Evolutionary conservation across 2,797 vertebrate genomes (phyloP).

Genomic region (Hydrocynus forskahlii): DNA sequence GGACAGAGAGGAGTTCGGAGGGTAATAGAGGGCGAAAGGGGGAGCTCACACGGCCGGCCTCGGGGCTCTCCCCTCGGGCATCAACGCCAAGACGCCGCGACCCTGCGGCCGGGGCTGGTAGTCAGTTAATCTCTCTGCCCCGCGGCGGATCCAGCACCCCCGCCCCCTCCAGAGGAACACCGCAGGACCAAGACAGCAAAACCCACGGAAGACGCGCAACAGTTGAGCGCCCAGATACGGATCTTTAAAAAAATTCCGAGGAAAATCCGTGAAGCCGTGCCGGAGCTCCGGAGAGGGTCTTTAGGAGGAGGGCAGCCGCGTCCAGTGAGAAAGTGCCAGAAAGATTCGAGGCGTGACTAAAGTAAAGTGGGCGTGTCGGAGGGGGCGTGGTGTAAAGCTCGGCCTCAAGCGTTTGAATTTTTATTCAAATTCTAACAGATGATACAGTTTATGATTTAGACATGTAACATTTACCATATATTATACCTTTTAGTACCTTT

Average conservation of each 20-base stretch:
- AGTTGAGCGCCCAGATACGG: background rate
- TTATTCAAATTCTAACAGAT: no score
- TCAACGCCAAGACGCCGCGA: no score
- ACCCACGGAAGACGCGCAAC: no score
- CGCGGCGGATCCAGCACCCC: background rate
- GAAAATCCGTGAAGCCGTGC: background rate
- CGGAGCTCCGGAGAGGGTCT: slow-evolving; percentile 57
- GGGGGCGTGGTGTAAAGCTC: background rate
- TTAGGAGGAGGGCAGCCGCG: slow-evolving; percentile 60
- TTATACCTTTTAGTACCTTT: no score
- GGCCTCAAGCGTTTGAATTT: background rate
- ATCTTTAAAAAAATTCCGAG: background rate
- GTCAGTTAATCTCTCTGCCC: no score
- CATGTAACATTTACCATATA: no score
- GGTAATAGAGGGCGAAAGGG: background rate
- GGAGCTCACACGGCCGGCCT: slow-evolving; percentile 8
- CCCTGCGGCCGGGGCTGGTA: no score
- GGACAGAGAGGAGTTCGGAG: slow-evolving; percentile 1
- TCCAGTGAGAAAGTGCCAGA: slow-evolving; percentile 46
- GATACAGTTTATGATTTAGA: no score
- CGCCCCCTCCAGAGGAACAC: background rate
- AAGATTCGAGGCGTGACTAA: slow-evolving; percentile 35
- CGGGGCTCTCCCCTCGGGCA: background rate
- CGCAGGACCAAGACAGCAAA: background rate
- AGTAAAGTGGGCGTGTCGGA: background rate